Conservation (phyloP, 1,140 invertebrate species). For the Macrobrachium nipponense region DNA sequence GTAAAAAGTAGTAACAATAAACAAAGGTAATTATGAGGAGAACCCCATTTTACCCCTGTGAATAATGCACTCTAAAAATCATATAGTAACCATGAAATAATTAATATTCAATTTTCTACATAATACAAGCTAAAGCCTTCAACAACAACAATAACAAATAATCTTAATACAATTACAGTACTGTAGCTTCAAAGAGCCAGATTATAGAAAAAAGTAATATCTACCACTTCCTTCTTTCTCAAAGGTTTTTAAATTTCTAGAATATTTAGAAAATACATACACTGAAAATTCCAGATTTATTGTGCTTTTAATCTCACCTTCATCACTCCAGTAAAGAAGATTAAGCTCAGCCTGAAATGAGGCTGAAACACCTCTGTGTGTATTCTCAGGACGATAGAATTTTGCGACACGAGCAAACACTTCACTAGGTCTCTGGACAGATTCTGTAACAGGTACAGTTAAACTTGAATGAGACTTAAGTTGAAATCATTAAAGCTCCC, state of each 20-base stretch:
- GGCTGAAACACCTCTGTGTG: conserved; percentile 72
- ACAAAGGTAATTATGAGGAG: neutral
- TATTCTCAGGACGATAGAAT: conserved; percentile 84
- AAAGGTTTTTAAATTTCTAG: too few species aligned
- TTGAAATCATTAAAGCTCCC: neutral
- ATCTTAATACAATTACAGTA: too few species aligned
- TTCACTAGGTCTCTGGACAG: conserved; percentile 67
- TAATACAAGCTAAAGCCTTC: too few species aligned
- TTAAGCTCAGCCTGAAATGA: conserved; percentile 78
- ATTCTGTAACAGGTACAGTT: neutral
- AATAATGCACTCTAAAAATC: neutral
- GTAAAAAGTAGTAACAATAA: neutral
- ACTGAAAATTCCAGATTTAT: neutral
- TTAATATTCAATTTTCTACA: too few species aligned
- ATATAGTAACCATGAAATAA: too few species aligned
- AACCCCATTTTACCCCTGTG: neutral
- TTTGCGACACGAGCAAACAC: conserved; percentile 78
- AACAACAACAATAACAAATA: too few species aligned
- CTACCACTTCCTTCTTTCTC: too few species aligned
- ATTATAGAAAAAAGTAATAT: too few species aligned
- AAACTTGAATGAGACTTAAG: neutral
- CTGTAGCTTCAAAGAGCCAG: too few species aligned
- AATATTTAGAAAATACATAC: too few species aligned
- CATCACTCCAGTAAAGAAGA: conserved; percentile 81
- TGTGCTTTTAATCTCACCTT: conserved; percentile 71